Conservation (phyloP, 2,888 invertebrate genomes). For the Meganola albula region DNA sequence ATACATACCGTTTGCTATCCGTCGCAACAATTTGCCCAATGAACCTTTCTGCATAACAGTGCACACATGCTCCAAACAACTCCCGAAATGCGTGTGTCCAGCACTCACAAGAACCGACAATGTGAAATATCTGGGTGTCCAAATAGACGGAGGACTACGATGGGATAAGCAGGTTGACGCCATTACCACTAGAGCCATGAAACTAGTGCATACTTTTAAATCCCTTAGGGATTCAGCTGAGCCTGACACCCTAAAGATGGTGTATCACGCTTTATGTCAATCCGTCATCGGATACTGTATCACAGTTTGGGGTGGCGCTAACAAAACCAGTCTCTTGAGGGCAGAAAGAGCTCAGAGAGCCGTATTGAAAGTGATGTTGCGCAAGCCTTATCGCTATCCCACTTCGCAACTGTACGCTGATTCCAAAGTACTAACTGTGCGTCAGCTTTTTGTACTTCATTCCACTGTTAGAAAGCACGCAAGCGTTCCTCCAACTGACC, state of each 20-base stretch:
- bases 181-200: neutral
- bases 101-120: neutral
- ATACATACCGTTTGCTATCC: conserved; percentile 1
- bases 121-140: conserved; percentile 1
- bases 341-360: too few species aligned
- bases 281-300: too few species aligned
- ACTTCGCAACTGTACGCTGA: neutral
- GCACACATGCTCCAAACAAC: neutral
- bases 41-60: neutral
- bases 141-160: conserved; percentile 2
- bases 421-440: too few species aligned
- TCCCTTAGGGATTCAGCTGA: conserved; percentile 1
- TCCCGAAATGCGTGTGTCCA: neutral
- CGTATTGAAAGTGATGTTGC: too few species aligned
- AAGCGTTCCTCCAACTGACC: neutral
- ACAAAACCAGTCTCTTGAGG: too few species aligned
- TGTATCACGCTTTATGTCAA: conserved; percentile 3
- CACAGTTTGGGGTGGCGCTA: too few species aligned
- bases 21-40: neutral
- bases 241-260: neutral
- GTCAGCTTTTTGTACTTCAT: too few species aligned
- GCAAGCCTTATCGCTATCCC: neutral
- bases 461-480: conserved; percentile 1
- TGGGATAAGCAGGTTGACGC: conserved; percentile 2
- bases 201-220: conserved; percentile 1